phyloP scores from a whole-genome alignment of 2,888 invertebrate genomes.

The Hirtodrosophila alboralis region DNA sequence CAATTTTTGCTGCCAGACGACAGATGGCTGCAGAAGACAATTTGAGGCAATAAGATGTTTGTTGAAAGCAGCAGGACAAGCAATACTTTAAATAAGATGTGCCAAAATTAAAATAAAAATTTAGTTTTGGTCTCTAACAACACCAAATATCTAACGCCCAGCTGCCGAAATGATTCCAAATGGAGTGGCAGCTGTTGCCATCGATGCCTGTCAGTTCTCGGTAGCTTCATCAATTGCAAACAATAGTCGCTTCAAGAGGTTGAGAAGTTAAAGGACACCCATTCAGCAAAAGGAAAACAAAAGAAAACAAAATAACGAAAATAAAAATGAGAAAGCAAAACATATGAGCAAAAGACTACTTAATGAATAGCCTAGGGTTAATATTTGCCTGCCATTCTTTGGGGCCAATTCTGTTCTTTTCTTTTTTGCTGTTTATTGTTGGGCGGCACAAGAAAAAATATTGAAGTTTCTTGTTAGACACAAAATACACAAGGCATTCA shows the following conservation, averaged over 20 bases:
- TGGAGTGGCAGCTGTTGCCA: conserved; percentile 33
- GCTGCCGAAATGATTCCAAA: conserved; percentile 16
- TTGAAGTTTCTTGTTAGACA: conserved; percentile 70
- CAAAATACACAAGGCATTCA: conserved; percentile 39
- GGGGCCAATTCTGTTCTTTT: conserved; percentile 33
- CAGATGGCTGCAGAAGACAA: conserved; percentile 63
- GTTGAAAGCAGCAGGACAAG: conserved; percentile 16
- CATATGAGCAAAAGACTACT: conserved; percentile 75
- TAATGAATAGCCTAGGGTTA: conserved; percentile 76
- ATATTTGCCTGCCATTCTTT: conserved; percentile 65
- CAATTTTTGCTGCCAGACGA: conserved; percentile 31
- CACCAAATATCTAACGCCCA: conserved; percentile 10
- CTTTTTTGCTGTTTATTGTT: conserved; percentile 55
- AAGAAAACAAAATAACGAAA: conserved; percentile 17
- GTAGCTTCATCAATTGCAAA: conserved; percentile 48
- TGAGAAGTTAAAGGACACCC: conserved; percentile 27
- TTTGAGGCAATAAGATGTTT: conserved; percentile 48
- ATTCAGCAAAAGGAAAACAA: neutral
- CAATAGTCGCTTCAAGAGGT: conserved; percentile 38
- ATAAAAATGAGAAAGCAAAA: conserved; percentile 44
- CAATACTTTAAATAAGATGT: conserved; percentile 56
- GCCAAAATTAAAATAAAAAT: conserved; percentile 58
- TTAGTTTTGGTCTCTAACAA: conserved; percentile 15
- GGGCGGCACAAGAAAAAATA: conserved; percentile 69
- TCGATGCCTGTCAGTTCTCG: conserved; percentile 34